These are phyloP conservation scores for Drosophila elegans DNA, from an alignment of 1,140 invertebrate species.

Conservation along the genomic window DNA sequence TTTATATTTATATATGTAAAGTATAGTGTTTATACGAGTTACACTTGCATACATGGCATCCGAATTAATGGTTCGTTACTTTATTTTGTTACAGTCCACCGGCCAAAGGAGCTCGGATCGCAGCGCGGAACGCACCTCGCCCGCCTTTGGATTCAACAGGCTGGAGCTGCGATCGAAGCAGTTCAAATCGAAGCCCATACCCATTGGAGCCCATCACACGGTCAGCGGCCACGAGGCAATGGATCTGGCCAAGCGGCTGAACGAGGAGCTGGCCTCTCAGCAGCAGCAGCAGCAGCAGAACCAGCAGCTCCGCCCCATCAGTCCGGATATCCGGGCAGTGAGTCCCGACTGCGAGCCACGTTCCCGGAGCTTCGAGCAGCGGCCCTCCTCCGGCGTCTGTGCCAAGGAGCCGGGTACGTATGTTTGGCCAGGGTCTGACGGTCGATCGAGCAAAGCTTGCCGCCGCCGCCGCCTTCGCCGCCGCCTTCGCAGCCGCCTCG, in stretches of 20 bases:
- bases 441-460: constrained; percentile 42
- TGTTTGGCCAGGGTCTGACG: constrained; percentile 16
- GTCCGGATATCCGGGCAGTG: constrained; percentile 82
- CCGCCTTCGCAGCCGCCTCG: constrained; percentile 6
- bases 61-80: accelerated
- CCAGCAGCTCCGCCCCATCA: constrained; percentile 74
- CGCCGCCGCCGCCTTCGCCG: constrained; percentile 20
- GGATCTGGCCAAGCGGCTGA: constrained; percentile 89
- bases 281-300: constrained; percentile 59
- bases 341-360: constrained; percentile 87
- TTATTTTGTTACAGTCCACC: not conserved
- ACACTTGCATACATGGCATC: too few species aligned
- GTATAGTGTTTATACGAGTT: too few species aligned
- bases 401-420: constrained; percentile 87
- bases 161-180: constrained; percentile 60
- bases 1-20: not conserved
- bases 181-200: constrained; percentile 88
- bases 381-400: constrained; percentile 78
- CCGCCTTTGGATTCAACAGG: constrained; percentile 58
- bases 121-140: constrained; percentile 4
- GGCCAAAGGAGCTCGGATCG: not conserved
- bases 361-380: constrained; percentile 88
- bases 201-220: constrained; percentile 89
- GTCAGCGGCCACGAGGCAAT: constrained; percentile 92
- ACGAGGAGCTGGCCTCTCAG: constrained; percentile 89